A percentile compares a stretch with the other conserved stretches of the same genome.
phyloP scores from a whole-genome alignment of 2,797 vertebrate genomes.

The Poecilia wingei region DNA sequence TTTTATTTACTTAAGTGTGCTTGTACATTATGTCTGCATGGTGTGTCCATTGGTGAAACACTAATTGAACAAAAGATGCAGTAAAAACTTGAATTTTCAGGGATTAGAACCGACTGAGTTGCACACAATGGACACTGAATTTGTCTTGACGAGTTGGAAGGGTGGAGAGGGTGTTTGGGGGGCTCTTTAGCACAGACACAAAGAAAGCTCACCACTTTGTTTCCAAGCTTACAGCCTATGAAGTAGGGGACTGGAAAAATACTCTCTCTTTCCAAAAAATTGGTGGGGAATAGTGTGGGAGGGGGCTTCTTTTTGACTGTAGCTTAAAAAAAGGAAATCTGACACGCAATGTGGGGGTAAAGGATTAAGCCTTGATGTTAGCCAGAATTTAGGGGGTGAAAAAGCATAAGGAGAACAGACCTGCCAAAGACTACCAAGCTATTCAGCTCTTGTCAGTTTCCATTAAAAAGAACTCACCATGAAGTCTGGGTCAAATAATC shows the following conservation, averaged over 20 bases:
- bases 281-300: not conserved
- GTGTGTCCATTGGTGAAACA: not conserved
- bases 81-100: constrained; percentile 16
- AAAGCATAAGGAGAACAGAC: constrained; percentile 50
- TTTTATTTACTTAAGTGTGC: not conserved
- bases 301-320: constrained; percentile 41
- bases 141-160: constrained; percentile 31
- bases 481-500: constrained; percentile 66
- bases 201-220: constrained; percentile 32
- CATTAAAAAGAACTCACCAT: constrained; percentile 68
- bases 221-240: constrained; percentile 17
- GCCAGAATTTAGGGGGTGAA: constrained; percentile 55
- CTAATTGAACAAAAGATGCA: not conserved
- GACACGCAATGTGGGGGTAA: constrained; percentile 57
- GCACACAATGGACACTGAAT: constrained; percentile 28
- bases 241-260: constrained; percentile 25
- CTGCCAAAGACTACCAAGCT: constrained; percentile 61
- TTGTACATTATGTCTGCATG: not conserved
- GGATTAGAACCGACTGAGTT: constrained; percentile 46
- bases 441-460: constrained; percentile 73
- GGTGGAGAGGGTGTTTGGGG: constrained; percentile 11
- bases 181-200: constrained; percentile 34
- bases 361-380: constrained; percentile 58
- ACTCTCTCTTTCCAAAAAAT: constrained; percentile 25
- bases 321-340: constrained; percentile 54